phyloP scores from a whole-genome alignment of 2,797 vertebrate species.

The Cyclopterus lumpus region DNA sequence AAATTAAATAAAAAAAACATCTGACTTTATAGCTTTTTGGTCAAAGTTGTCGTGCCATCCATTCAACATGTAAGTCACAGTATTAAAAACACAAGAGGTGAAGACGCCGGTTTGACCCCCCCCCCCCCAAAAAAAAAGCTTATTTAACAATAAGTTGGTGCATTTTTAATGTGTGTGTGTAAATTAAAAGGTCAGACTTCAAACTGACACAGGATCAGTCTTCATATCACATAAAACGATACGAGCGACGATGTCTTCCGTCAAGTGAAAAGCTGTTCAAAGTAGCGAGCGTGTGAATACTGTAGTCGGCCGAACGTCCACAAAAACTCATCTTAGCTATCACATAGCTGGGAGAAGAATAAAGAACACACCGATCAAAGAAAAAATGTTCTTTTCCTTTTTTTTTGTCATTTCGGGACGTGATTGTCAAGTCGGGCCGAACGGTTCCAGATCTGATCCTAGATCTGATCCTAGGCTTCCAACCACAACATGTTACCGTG shows the following conservation, averaged over 20 bases:
- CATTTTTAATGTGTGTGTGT: background rate
- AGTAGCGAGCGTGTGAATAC: slow-evolving; percentile 37
- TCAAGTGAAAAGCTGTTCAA: slow-evolving; percentile 42
- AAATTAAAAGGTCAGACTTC: slow-evolving; percentile 20
- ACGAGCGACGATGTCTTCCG: slow-evolving; percentile 50
- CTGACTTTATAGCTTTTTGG: slow-evolving; percentile 34
- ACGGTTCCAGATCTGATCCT: slow-evolving; percentile 30
- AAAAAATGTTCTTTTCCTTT: background rate
- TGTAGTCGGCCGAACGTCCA: slow-evolving; percentile 41
- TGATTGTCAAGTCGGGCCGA: slow-evolving; percentile 75
- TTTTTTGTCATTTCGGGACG: slow-evolving; percentile 38
- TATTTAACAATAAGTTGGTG: background rate
- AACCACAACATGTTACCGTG: slow-evolving; percentile 9
- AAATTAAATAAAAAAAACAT: slow-evolving; percentile 35
- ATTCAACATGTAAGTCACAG: slow-evolving; percentile 32
- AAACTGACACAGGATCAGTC: too few relatives aligned
- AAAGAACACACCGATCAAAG: slow-evolving; percentile 31
- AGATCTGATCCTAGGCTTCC: too few relatives aligned
- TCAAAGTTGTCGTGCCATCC: slow-evolving; percentile 32
- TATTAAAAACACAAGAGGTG: slow-evolving; percentile 7
- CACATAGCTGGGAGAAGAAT: slow-evolving; percentile 36
- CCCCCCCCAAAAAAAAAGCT: slow-evolving; percentile 25
- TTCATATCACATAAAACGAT: background rate
- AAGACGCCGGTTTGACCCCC: slow-evolving; percentile 25
- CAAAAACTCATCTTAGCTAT: slow-evolving; percentile 51